Evolutionary conservation across 2,113 vertebrate species (phyloP).

Genomic region (Herpailurus yagouaroundi): DNA sequence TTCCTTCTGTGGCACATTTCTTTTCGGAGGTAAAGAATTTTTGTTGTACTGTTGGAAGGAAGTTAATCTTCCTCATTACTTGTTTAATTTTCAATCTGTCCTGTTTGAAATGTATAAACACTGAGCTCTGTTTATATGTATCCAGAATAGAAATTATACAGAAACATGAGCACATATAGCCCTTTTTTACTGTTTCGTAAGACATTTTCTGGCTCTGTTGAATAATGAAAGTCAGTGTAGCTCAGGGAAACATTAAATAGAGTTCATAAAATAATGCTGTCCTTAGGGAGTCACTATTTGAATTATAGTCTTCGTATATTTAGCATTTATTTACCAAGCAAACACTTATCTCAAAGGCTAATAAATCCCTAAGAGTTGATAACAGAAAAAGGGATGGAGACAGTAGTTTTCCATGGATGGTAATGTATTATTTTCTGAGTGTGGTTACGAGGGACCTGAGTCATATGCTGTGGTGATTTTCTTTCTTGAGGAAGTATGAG

Average conservation of each 20-base stretch:
- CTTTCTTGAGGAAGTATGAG: neutral
- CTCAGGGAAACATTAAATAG: conserved; percentile 47
- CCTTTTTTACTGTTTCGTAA: conserved; percentile 11
- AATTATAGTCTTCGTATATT: conserved; percentile 48
- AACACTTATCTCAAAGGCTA: conserved; percentile 44
- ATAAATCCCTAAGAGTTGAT: conserved; percentile 34
- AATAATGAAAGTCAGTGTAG: conserved; percentile 55
- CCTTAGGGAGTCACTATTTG: conserved; percentile 10
- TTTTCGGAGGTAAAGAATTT: neutral
- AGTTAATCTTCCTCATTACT: neutral
- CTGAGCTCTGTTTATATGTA: conserved; percentile 29
- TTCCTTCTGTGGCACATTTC: conserved; percentile 10
- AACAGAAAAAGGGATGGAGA: neutral
- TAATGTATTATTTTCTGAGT: conserved; percentile 10
- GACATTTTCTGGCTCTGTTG: conserved; percentile 49
- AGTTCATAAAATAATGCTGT: conserved; percentile 52
- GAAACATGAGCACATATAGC: conserved; percentile 11
- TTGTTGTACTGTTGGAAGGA: conserved; percentile 13
- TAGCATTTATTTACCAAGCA: conserved; percentile 59
- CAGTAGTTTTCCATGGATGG: neutral
- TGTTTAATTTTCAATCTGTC: neutral
- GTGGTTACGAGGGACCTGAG: neutral
- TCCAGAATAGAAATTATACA: conserved; percentile 2
- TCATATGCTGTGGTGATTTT: neutral
- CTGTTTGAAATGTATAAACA: conserved; percentile 13